Evolutionary conservation across 2,797 vertebrate genomes (phyloP), one percentile per base, ranked within the genome.

Genomic region (Enteromius paludinosus): DNA sequence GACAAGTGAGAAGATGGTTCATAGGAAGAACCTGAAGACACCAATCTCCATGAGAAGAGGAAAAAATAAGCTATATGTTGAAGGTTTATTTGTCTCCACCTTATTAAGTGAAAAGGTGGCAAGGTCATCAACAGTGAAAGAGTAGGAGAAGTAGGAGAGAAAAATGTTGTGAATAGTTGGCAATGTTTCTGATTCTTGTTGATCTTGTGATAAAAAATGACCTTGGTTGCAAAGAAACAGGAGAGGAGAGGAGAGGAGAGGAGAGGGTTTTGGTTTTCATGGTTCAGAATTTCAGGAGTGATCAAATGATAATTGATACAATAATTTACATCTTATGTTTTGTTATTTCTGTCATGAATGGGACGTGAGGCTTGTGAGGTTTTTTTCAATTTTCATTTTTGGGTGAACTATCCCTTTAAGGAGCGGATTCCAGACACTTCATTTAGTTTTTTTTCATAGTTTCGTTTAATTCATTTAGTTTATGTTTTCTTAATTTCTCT

Each of bases 91-190:
- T 17, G 30, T 56, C 33, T 54, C 12, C 12, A 38, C 20, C 30
- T 73, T 73, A 23, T 74, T 6, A 17, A 25, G 52, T 25, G n/a
- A 74, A 59, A 54, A 74, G 25, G 30, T 74, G 49, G 11, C 71
- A 74, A 38, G 30, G 20, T 73, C 49, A 38, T 73, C 71, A 73
- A 3, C 20, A 8, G 49, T 72, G 45, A 35, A 10, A 72, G 47
- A 33, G 18, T 3, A 49, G 45, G 17, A 10, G 10, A 25, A 47
- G 17, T 33, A 71, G 25, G n/a, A 14, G 43, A 73, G 10, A 54
- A 73, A 28, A 33, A 71, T 49, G 45, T 49, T 71, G 69, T 71
- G 69, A 71, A 71, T 49, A 49, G 56, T 15, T 61, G 5, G 12
- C 59, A 61, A 14, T 54, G 20, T 54, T 18, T 20, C 18, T n/a